A percentile compares a stretch with the other conserved stretches of the same genome.
phyloP scores from a whole-genome alignment of 2,797 vertebrate genomes.

The Neostethus bicornis region DNA sequence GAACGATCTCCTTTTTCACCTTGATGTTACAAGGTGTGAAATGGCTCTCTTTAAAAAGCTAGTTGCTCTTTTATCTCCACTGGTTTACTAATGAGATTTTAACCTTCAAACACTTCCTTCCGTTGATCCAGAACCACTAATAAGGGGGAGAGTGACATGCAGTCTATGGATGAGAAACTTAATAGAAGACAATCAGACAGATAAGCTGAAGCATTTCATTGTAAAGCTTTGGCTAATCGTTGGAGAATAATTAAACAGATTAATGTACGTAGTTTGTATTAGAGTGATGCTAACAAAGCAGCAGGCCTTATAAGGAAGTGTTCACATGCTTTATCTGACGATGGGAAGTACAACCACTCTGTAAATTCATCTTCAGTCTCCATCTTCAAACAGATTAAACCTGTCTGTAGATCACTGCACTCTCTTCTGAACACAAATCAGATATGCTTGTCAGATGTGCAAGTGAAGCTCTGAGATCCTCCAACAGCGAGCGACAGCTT shows the following conservation, averaged over 20 bases:
- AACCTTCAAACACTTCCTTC: slow-evolving; percentile 18
- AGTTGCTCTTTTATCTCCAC: slow-evolving; percentile 27
- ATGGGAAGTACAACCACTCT: slow-evolving; percentile 5
- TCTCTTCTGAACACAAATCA: slow-evolving; percentile 46
- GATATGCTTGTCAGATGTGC: slow-evolving; percentile 52
- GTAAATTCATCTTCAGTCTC: slow-evolving; percentile 37
- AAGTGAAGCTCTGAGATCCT: slow-evolving; percentile 40
- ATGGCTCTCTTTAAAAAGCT: slow-evolving; percentile 10
- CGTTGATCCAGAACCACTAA: slow-evolving; percentile 11
- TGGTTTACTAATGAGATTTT: slow-evolving; percentile 43
- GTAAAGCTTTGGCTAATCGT: neutral
- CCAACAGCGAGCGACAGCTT: slow-evolving; percentile 14
- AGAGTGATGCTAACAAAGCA: slow-evolving; percentile 2
- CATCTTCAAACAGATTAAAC: slow-evolving; percentile 56
- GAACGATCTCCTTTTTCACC: slow-evolving; percentile 35
- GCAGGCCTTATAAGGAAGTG: slow-evolving; percentile 13
- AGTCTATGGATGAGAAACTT: slow-evolving; percentile 27
- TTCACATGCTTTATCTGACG: slow-evolving; percentile 12
- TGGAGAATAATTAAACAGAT: neutral
- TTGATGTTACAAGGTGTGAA: slow-evolving; percentile 35
- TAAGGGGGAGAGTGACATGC: slow-evolving; percentile 5
- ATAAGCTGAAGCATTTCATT: neutral
- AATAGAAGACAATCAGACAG: slow-evolving; percentile 2
- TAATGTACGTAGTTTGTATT: slow-evolving; percentile 18
- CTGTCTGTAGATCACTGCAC: slow-evolving; percentile 37